Evolutionary conservation across 2,888 invertebrate genomes (phyloP).

Genomic region (Torymus auratus): DNA sequence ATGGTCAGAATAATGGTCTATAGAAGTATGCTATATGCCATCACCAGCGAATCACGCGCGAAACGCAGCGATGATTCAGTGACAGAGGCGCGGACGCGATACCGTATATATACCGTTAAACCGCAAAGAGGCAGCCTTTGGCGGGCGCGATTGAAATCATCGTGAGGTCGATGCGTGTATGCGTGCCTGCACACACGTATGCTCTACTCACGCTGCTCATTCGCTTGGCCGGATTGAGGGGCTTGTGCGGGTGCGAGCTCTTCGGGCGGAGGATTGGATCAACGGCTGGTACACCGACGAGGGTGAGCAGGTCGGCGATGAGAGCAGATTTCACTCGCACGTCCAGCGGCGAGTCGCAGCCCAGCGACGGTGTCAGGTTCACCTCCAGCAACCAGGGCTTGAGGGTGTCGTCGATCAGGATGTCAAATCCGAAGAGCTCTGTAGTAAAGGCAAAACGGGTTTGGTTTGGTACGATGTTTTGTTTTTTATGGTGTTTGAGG

Average conservation of each 20-base stretch:
- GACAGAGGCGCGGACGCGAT: no score
- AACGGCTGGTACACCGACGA: slow-evolving; percentile 90
- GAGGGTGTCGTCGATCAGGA: slow-evolving; percentile 91
- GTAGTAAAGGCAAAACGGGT: slow-evolving; percentile 66
- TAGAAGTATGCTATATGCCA: no score
- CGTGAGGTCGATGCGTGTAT: no score
- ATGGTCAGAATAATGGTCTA: no score
- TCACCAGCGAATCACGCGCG: no score
- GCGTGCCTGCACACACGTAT: no score
- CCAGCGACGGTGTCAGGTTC: slow-evolving; percentile 93
- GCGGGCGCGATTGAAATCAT: neutral
- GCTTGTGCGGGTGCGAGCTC: slow-evolving; percentile 65
- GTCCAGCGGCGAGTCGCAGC: slow-evolving; percentile 95
- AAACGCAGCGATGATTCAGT: no score
- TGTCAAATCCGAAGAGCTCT: slow-evolving; percentile 97
- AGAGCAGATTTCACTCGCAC: slow-evolving; percentile 94
- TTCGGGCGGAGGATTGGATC: slow-evolving; percentile 81
- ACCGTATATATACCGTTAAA: slow-evolving; percentile 18
- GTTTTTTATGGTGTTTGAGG: no score
- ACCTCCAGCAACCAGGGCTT: slow-evolving; percentile 98
- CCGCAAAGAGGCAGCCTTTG: slow-evolving; percentile 5
- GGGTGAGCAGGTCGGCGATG: slow-evolving; percentile 92
- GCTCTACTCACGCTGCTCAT: slow-evolving; percentile 67
- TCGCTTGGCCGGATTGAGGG: slow-evolving; percentile 68
- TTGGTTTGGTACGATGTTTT: no score